Conservation (phyloP, 2,888 invertebrate genomes). For the Apodemia duryi region DNA sequence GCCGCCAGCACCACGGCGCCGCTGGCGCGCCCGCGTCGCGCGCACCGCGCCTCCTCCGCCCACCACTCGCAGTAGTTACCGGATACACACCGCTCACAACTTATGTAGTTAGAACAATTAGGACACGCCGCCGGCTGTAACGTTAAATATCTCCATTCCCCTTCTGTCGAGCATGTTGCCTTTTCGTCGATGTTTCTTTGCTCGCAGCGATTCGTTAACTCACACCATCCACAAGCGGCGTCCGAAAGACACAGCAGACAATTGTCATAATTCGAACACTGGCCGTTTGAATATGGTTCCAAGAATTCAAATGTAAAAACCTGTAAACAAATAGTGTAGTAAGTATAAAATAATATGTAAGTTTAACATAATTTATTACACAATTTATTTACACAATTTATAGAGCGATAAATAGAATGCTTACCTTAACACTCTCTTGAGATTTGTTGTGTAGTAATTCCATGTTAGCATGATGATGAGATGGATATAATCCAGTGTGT, state of each 20-base stretch:
- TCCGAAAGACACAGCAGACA: conserved; percentile 93
- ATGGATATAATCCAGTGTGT: conserved; percentile 78
- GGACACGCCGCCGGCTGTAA: conserved; percentile 90
- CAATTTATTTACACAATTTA: not conserved
- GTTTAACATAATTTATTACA: no score
- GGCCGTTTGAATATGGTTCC: conserved; percentile 91
- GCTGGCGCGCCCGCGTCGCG: conserved; percentile 85
- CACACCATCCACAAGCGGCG: conserved; percentile 95
- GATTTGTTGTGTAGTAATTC: conserved; percentile 87
- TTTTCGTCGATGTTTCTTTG: conserved; percentile 84
- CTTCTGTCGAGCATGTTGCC: conserved; percentile 73
- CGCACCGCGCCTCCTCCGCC: conserved; percentile 92
- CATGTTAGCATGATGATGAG: conserved; percentile 88
- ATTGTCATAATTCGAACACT: conserved; percentile 87
- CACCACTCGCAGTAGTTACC: conserved; percentile 94
- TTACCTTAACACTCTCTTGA: conserved; percentile 85
- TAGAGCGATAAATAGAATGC: not conserved
- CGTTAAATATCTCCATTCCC: conserved; percentile 89
- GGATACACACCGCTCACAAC: conserved; percentile 91
- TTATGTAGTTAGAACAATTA: conserved; percentile 93
- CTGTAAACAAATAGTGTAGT: conserved; percentile 42
- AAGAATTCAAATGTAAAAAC: conserved; percentile 93
- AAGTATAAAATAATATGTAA: not conserved
- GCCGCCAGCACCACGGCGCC: conserved; percentile 82
- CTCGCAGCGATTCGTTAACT: conserved; percentile 85